Base-by-base conservation (phyloP, 2,888 invertebrate genomes). In the Polyploca ridens region DNA sequence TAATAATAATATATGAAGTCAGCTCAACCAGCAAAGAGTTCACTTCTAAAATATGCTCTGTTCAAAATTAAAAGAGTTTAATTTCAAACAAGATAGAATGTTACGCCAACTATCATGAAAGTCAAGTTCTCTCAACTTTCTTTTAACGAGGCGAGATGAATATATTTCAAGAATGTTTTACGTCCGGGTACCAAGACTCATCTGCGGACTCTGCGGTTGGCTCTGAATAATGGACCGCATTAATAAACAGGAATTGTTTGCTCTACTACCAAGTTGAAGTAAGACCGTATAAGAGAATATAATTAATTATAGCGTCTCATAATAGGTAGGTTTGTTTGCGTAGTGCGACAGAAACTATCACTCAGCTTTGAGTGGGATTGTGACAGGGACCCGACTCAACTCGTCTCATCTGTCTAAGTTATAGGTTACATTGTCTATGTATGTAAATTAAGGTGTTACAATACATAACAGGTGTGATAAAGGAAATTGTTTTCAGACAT, bases 151-250 rank as follows among this genome's bases (percentile, higher is more conserved):
- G 72, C 82, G 83, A 83, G 84, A 87, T 83, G 85, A 87, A 87
- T 88, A 85, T 85, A 87, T 85, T 86, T 86, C 84, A 77, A 79
- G 84, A 87, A 86, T 88, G 86, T 89, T 90, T 87, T 82, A 85
- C 84, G 82, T 79, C 78, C 83, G 78, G 74, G 77, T 78, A 81
- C 78, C 73, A 74, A 86, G 90, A 86, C 89, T 90, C 91, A 91
- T 92, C 90, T 92, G 91, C 81, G 91, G 91, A 76, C 81, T 92
- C 90, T 92, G 91, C 81, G 91, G 91, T 76, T 82, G 85, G 81
- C 75, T 77, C 82, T 91, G 89, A 92, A 89, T 93, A 91, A 93
- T 92, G 89, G 83, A 77, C 71, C 76, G 83, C 91, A 93, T 92
- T 93, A 91, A 93, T 93, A 92, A 90, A 89, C 90, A 89, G 87